Evolutionary conservation across 2,113 vertebrate genomes (phyloP).

Genomic region (Opisthocomus hoazin): DNA sequence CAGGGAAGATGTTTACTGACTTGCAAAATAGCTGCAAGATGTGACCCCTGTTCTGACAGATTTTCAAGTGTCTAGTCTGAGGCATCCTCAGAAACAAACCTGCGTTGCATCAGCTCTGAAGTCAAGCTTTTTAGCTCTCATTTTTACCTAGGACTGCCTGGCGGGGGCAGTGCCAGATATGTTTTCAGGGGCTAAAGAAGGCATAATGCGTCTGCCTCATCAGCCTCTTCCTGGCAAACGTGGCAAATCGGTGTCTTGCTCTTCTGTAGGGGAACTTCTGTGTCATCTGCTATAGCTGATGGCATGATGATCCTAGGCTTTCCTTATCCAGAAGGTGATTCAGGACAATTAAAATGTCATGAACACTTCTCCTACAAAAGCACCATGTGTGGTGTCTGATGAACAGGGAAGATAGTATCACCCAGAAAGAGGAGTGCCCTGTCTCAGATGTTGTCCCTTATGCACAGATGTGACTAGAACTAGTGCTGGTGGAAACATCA

Average conservation of each 20-base stretch:
- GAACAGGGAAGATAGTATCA: neutral
- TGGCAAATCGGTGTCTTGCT: neutral
- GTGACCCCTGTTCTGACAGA: neutral
- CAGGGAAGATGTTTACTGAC: neutral
- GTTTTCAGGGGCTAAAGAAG: neutral
- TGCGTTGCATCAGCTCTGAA: neutral
- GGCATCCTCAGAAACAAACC: neutral
- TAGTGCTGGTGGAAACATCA: neutral
- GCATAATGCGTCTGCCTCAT: neutral
- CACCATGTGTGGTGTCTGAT: fast-evolving
- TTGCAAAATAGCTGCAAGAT: neutral
- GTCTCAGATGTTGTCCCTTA: neutral
- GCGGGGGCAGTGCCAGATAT: neutral
- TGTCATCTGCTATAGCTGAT: neutral
- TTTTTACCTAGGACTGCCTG: neutral
- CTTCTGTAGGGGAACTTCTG: neutral
- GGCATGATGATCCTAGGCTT: neutral
- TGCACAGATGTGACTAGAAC: neutral
- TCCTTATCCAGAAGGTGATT: neutral
- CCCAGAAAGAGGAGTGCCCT: neutral
- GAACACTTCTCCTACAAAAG: neutral
- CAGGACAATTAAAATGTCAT: neutral
- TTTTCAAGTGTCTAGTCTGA: neutral
- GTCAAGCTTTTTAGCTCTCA: neutral
- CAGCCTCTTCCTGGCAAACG: neutral